Evolutionary conservation across 2,797 vertebrate species (phyloP).

Genomic region (Eulemur mongoz): DNA sequence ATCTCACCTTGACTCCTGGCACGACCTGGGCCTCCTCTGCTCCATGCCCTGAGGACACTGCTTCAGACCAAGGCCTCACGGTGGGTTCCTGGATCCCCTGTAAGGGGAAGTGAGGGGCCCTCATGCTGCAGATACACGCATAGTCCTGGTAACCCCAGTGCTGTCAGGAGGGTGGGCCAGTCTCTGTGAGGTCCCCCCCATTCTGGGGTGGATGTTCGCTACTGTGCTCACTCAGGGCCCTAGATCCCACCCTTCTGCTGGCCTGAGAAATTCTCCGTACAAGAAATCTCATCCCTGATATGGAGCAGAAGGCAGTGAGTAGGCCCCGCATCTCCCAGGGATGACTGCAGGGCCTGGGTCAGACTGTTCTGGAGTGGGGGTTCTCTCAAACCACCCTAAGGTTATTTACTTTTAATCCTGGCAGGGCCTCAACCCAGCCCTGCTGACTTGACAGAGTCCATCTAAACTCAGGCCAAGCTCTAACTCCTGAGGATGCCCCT

Average conservation of each 20-base stretch:
- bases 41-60: too few relatives aligned
- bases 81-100: background rate
- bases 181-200: background rate
- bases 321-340: too few relatives aligned
- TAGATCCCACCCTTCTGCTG: background rate
- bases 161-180: background rate
- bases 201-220: background rate
- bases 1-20: background rate
- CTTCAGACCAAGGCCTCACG: background rate
- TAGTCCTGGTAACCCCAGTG: background rate
- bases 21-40: too few relatives aligned
- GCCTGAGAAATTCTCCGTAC: background rate
- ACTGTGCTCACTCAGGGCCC: background rate
- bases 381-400: too few relatives aligned
- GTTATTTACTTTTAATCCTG: too few relatives aligned
- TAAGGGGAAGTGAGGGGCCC: background rate
- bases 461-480: too few relatives aligned
- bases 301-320: background rate
- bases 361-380: too few relatives aligned
- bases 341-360: too few relatives aligned
- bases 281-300: background rate
- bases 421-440: too few relatives aligned
- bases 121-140: background rate
- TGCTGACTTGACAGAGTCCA: too few relatives aligned
- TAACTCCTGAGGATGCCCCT: too few relatives aligned